Evolutionary conservation across 2,888 invertebrate species (phyloP).

Genomic region (Trileptium ribeirensis): DNA sequence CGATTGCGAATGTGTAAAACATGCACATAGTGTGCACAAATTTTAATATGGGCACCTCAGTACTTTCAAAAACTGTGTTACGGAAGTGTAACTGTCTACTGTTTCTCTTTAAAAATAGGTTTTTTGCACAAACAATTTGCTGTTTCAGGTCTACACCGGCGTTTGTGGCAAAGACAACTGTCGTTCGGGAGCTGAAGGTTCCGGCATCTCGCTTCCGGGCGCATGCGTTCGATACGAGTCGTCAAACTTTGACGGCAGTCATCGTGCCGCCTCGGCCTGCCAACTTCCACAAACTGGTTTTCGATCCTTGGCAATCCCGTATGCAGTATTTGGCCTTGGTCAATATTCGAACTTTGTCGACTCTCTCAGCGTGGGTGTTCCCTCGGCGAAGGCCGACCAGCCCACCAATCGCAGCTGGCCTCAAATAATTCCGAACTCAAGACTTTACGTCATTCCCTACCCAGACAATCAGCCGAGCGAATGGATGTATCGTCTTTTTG

Average conservation of each 20-base stretch:
- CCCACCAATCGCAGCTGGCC: constrained; percentile 64
- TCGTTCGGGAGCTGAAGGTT: constrained; percentile 35
- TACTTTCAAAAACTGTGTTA: no score
- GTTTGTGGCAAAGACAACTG: background rate
- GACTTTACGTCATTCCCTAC: constrained; percentile 83
- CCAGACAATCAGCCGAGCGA: constrained; percentile 57
- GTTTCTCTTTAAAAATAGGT: no score
- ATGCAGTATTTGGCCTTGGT: constrained; percentile 91
- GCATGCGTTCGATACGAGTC: constrained; percentile 30
- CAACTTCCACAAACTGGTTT: constrained; percentile 87
- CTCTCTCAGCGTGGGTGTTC: constrained; percentile 67
- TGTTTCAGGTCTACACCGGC: background rate
- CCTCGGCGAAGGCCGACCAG: background rate
- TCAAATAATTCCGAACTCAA: constrained; percentile 92
- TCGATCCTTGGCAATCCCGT: constrained; percentile 85
- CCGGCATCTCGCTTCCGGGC: constrained; percentile 47
- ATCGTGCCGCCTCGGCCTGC: constrained; percentile 45
- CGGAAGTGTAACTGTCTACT: no score
- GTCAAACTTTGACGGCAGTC: constrained; percentile 3
- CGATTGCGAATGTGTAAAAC: no score
- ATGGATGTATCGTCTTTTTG: constrained; percentile 46
- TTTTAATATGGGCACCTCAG: no score
- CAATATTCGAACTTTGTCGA: constrained; percentile 96
- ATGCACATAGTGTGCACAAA: no score
- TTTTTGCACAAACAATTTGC: no score